phyloP scores from a whole-genome alignment of 2,888 invertebrate genomes.

The Leucophora obtusa region DNA sequence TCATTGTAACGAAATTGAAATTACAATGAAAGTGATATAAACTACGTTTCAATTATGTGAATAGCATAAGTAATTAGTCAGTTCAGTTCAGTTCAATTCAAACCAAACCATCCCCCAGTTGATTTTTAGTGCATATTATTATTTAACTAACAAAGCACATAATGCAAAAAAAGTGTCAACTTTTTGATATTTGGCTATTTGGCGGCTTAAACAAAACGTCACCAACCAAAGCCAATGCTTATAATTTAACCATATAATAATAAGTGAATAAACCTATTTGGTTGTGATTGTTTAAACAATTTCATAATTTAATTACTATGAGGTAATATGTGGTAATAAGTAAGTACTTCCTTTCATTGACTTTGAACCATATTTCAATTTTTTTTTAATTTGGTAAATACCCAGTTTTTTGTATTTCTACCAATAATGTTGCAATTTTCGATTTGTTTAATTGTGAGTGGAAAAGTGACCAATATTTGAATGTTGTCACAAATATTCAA shows the following conservation, averaged over 20 bases:
- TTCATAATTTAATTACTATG: slow-evolving; percentile 6
- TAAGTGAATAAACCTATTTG: slow-evolving; percentile 56
- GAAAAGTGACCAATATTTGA: too few species aligned
- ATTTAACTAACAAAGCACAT: slow-evolving; percentile 8
- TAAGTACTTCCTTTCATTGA: background rate
- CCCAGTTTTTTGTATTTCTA: background rate
- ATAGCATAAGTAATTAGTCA: slow-evolving; percentile 67
- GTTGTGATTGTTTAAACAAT: background rate
- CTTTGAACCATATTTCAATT: background rate
- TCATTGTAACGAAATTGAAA: slow-evolving; percentile 70
- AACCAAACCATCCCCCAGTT: slow-evolving; percentile 9
- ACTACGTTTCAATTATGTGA: slow-evolving; percentile 63
- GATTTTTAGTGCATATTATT: background rate
- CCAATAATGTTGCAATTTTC: background rate
- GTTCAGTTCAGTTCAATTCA: slow-evolving; percentile 39
- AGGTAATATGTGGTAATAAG: background rate
- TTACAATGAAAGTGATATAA: slow-evolving; percentile 70
- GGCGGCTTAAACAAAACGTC: slow-evolving; percentile 43
- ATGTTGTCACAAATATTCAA: background rate
- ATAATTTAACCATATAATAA: background rate
- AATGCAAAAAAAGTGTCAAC: slow-evolving; percentile 6
- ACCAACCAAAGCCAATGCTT: slow-evolving; percentile 52
- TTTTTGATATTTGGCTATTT: slow-evolving; percentile 26
- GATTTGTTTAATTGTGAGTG: background rate
- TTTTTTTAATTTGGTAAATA: background rate